Evolutionary conservation across 1,140 invertebrate genomes (phyloP), one percentile per base, ranked within the genome.

Genomic region (Procambarus virginalis): DNA sequence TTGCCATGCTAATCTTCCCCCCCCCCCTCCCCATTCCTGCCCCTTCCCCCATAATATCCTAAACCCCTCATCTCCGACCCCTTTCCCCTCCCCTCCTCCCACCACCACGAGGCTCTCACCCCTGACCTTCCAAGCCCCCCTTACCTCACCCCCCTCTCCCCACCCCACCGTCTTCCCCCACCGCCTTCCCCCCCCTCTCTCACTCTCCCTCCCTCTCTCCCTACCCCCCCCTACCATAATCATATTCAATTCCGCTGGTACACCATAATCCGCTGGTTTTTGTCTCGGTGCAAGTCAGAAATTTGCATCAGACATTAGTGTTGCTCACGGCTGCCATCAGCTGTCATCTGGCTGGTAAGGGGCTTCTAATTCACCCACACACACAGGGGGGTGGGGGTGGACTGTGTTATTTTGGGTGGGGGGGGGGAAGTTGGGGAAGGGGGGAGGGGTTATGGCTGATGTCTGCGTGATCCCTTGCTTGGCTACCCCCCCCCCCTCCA

Each of bases 181-280:
- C 20, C 48, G 46, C 6, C 46, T 12, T 55, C 48, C 49, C 9
- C 45, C 77, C 79, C 22, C 51, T n/a, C 17, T 5, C 79, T 10
- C 55, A n/a, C 2, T 12, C 22, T 3, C 20, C 58, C 80, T 20
- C 22, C 2, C 17, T 5, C 58, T 22, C 10, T 46, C 79, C 51
- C 22, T 45, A 6, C 46, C 2, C 80, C 49, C 80, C n/a, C 22
- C 34, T 60, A 68, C 80, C 22, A 82, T 82, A 60, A 82, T 82
- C 58, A 82, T 82, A 82, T 82, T 82, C 80, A 82, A 82, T 82
- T 82, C 58, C 80, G 34, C 10, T 55, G 80, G 58, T 64, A n/a
- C 34, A 64, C 80, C 58, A 82, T 82, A 82, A 82, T 82, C 80
- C 80, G 34, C 12, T 22, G 34, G 80, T 82, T 82, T 82, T 82